Conservation (phyloP, 1,140 invertebrate species). For the Plodia interpunctella region DNA sequence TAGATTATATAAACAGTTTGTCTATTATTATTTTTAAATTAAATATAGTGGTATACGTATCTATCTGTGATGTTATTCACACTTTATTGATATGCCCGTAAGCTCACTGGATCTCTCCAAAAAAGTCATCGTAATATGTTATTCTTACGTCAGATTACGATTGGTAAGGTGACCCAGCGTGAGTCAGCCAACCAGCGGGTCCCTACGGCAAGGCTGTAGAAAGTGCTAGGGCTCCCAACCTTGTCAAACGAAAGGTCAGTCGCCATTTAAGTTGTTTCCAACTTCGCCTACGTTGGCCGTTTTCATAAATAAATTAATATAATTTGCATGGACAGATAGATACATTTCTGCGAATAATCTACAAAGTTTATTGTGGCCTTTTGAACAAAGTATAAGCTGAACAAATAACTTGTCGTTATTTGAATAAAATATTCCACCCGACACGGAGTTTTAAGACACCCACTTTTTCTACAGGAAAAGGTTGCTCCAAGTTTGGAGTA, state of each 20-base stretch:
- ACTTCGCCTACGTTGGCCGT: slow-evolving; percentile 2
- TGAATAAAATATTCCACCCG: background rate
- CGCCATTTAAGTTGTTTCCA: slow-evolving; percentile 12
- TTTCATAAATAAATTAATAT: slow-evolving; percentile 13
- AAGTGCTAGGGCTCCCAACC: slow-evolving; percentile 19
- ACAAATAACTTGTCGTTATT: slow-evolving; percentile 3
- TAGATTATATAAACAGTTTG: background rate
- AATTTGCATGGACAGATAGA: slow-evolving; percentile 9
- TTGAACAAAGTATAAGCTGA: slow-evolving; percentile 6
- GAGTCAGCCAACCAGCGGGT: slow-evolving; percentile 23
- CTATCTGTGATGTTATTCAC: background rate
- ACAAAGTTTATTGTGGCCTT: background rate
- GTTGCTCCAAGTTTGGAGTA: background rate
- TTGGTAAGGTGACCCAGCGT: slow-evolving; percentile 27
- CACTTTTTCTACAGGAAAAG: background rate
- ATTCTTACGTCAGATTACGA: slow-evolving; percentile 33
- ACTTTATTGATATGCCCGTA: slow-evolving; percentile 2
- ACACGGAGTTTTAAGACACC: background rate
- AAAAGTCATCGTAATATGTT: slow-evolving; percentile 22
- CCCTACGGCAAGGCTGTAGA: slow-evolving; percentile 17
- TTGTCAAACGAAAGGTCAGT: slow-evolving; percentile 23
- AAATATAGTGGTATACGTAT: background rate
- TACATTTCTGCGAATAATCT: slow-evolving; percentile 6
- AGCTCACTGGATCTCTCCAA: slow-evolving; percentile 7
- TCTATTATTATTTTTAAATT: no score